phyloP scores from a whole-genome alignment of 2,113 vertebrate genomes.

The Eonycteris spelaea region DNA sequence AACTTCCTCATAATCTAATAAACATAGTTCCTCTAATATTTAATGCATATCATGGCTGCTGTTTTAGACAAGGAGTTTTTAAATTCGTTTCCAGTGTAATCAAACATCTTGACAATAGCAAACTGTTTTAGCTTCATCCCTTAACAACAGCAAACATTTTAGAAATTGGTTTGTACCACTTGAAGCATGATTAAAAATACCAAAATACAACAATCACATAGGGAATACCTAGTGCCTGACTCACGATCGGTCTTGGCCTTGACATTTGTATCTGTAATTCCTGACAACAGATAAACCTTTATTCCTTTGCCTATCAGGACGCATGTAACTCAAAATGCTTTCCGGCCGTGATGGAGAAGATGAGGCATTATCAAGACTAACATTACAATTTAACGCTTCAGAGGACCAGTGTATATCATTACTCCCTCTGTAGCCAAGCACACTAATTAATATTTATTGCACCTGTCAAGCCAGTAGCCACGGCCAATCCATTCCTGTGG shows the following conservation, averaged over 20 bases:
- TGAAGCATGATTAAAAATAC: slow-evolving; percentile 64
- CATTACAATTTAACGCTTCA: slow-evolving; percentile 90
- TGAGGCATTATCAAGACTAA: slow-evolving; percentile 87
- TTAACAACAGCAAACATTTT: slow-evolving; percentile 61
- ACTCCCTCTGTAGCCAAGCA: slow-evolving; percentile 86
- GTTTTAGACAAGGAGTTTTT: slow-evolving; percentile 57
- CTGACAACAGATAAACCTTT: slow-evolving; percentile 77
- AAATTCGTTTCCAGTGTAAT: slow-evolving; percentile 59
- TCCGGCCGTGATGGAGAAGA: slow-evolving; percentile 85
- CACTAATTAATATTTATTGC: slow-evolving; percentile 93
- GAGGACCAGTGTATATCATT: slow-evolving; percentile 87
- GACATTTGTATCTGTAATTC: slow-evolving; percentile 71
- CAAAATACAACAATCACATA: neutral
- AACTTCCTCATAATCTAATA: slow-evolving; percentile 45
- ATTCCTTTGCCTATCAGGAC: slow-evolving; percentile 75
- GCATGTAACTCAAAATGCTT: slow-evolving; percentile 81
- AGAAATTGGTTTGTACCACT: slow-evolving; percentile 51
- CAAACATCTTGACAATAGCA: slow-evolving; percentile 63
- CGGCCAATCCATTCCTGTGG: slow-evolving; percentile 86
- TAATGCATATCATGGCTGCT: slow-evolving; percentile 7
- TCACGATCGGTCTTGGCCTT: slow-evolving; percentile 16
- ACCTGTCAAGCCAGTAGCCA: slow-evolving; percentile 87
- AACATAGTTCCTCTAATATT: slow-evolving; percentile 28
- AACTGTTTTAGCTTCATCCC: slow-evolving; percentile 63
- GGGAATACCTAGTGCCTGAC: slow-evolving; percentile 38